Percentiles rank a stretch among this genome's conserved stretches.
These are phyloP conservation scores for Chloroceryle inda DNA, from an alignment of 2,797 vertebrate genomes.

Conservation along the genomic window DNA sequence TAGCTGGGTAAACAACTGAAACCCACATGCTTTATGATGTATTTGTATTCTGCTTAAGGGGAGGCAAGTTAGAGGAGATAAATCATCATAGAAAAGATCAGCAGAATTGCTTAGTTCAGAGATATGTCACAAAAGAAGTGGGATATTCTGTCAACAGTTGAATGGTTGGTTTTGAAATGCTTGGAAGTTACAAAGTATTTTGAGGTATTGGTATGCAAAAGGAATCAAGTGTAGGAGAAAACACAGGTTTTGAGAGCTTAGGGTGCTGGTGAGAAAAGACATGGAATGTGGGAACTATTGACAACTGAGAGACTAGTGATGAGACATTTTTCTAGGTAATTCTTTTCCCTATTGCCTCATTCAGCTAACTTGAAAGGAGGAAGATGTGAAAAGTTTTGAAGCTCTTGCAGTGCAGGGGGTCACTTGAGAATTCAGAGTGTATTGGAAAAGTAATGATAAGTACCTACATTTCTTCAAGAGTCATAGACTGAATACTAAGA, in stretches of 20 bases:
- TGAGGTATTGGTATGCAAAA: neutral
- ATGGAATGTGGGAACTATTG: neutral
- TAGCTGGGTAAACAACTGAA: neutral
- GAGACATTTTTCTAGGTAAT: neutral
- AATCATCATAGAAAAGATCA: neutral
- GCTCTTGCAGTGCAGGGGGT: neutral
- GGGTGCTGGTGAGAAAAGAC: neutral
- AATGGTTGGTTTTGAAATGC: neutral
- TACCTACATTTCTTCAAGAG: neutral
- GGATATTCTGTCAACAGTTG: neutral
- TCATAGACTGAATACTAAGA: neutral
- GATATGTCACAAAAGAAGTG: neutral
- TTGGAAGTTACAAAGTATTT: neutral
- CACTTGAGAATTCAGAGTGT: neutral
- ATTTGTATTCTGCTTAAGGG: neutral
- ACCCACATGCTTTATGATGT: neutral
- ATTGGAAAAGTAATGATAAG: neutral
- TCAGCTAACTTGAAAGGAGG: neutral
- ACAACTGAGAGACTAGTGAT: neutral
- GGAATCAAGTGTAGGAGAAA: neutral
- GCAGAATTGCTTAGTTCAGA: neutral
- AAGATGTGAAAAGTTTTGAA: neutral
- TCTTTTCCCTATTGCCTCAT: neutral
- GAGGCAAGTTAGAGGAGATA: neutral
- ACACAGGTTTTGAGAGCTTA: neutral